phyloP scores from a whole-genome alignment of 2,888 invertebrate species.

The Dorcus parallelipipedus region DNA sequence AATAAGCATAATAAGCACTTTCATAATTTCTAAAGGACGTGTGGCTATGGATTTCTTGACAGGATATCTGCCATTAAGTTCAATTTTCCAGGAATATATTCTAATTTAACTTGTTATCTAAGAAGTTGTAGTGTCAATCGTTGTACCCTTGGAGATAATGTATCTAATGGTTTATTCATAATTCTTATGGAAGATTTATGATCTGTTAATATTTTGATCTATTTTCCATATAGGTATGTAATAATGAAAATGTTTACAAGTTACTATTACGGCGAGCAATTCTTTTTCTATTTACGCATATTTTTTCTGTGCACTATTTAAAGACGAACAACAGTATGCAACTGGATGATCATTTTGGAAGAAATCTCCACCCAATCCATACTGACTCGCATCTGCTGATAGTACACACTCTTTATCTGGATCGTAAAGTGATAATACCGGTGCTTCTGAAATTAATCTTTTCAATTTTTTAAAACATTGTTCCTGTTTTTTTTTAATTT shows the following conservation, averaged over 20 bases:
- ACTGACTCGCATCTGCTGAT: background rate
- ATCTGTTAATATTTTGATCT: constrained; percentile 22
- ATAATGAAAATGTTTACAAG: constrained; percentile 25
- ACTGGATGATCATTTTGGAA: background rate
- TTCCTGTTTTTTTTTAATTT: no score
- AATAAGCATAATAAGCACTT: no score
- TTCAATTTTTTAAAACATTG: no score
- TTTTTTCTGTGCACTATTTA: constrained; percentile 21
- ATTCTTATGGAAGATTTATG: constrained; percentile 21
- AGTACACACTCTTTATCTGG: no score
- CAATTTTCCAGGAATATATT: no score
- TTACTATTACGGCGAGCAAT: constrained; percentile 28
- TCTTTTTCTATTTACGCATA: constrained; percentile 33
- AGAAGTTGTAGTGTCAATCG: constrained; percentile 19
- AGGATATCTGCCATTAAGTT: no score
- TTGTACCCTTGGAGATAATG: no score
- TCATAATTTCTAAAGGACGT: no score
- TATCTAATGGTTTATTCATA: constrained; percentile 26
- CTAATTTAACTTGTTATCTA: constrained; percentile 19
- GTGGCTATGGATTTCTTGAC: no score
- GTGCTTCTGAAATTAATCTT: no score
- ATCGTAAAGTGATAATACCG: no score
- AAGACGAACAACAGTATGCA: constrained; percentile 11
- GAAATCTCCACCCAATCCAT: background rate
- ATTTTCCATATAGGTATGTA: constrained; percentile 17